Evolutionary conservation across 1,140 invertebrate species (phyloP).

Genomic region (Propsilocerus akamusi): DNA sequence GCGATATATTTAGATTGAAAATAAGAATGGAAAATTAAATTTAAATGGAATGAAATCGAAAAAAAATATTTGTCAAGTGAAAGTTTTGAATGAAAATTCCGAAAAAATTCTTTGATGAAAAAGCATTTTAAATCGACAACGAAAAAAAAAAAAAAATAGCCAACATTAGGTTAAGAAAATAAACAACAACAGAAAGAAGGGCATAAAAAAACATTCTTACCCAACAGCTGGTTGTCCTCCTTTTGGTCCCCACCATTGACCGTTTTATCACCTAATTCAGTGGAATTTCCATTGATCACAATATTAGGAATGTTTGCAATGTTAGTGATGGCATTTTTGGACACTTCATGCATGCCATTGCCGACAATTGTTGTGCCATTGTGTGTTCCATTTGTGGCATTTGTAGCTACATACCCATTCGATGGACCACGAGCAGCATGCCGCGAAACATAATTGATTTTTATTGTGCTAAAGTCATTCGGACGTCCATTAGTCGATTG

Average conservation of each 20-base stretch:
- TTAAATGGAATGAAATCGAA: neutral
- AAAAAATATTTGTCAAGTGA: neutral
- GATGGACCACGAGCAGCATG: neutral
- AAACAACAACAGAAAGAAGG: neutral
- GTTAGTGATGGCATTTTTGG: neutral
- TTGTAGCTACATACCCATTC: no score
- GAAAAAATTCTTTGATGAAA: neutral
- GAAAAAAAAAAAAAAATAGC: neutral
- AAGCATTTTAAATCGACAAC: neutral
- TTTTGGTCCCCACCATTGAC: neutral
- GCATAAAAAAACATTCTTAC: neutral
- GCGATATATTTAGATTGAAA: neutral
- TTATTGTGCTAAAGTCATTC: neutral
- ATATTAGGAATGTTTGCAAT: slow-evolving; percentile 1
- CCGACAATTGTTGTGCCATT: neutral
- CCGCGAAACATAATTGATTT: neutral
- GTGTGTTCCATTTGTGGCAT: neutral
- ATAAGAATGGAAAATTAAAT: neutral
- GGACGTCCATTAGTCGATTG: neutral
- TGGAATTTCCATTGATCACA: neutral
- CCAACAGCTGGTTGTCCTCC: neutral
- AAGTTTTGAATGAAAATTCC: neutral
- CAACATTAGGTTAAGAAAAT: no score
- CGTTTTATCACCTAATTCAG: neutral
- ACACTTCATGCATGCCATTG: neutral